Evolutionary conservation across 1,140 invertebrate genomes (phyloP).

Genomic region (Eulimnadia texana): DNA sequence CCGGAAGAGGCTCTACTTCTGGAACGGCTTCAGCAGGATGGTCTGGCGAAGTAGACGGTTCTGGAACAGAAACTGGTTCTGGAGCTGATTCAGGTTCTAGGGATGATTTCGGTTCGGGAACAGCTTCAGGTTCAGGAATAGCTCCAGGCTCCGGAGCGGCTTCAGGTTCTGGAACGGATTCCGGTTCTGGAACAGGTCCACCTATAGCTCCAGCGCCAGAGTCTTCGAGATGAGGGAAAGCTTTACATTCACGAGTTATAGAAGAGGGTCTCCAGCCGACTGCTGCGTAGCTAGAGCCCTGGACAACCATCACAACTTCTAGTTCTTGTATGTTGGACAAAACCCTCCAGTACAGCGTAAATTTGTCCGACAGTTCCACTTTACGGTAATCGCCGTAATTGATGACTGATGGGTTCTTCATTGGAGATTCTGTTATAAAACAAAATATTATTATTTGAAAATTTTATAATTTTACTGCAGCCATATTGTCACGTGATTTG

Average conservation of each 20-base stretch:
- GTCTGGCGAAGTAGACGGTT: too few relatives aligned
- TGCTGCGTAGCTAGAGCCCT: slow-evolving; percentile 63
- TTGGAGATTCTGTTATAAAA: slow-evolving; percentile 39
- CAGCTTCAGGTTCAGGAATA: slow-evolving; percentile 21
- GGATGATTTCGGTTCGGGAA: slow-evolving; percentile 29
- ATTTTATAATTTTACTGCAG: too few relatives aligned
- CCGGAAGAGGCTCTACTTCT: too few relatives aligned
- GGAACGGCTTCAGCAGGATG: too few relatives aligned
- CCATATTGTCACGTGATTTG: too few relatives aligned
- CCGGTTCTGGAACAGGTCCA: slow-evolving; percentile 18
- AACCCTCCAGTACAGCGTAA: slow-evolving; percentile 66
- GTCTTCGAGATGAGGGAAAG: slow-evolving; percentile 40
- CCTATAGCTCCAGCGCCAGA: slow-evolving; percentile 30
- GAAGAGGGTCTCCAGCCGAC: slow-evolving; percentile 63
- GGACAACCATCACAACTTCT: slow-evolving; percentile 69
- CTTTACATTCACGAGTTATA: slow-evolving; percentile 53
- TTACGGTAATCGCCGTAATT: slow-evolving; percentile 51
- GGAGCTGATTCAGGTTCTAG: slow-evolving; percentile 29
- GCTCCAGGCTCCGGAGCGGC: slow-evolving; percentile 20
- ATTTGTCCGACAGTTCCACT: slow-evolving; percentile 50
- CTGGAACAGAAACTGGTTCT: slow-evolving; percentile 20
- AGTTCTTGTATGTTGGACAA: slow-evolving; percentile 63
- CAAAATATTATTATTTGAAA: too few relatives aligned
- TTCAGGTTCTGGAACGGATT: slow-evolving; percentile 14
- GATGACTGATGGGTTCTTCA: slow-evolving; percentile 41